Conservation (phyloP, 2,113 vertebrate species). For the Strix aluco region DNA sequence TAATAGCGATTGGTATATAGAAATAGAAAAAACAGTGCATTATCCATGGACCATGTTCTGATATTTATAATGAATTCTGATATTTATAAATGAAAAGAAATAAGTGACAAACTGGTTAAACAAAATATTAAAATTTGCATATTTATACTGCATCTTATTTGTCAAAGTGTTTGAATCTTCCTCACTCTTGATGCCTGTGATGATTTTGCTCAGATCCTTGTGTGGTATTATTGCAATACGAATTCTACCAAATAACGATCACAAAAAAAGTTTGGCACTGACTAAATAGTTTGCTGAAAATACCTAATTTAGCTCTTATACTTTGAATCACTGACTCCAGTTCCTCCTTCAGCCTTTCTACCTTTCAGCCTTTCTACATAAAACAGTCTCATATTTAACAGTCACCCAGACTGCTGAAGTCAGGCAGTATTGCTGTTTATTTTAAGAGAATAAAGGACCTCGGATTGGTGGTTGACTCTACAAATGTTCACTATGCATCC, state of each 20-base stretch:
- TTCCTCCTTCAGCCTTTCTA: neutral
- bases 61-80: neutral
- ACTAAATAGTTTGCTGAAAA: neutral
- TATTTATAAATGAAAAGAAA: neutral
- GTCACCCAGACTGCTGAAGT: neutral
- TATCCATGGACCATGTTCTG: neutral
- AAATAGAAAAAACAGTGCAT: neutral
- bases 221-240: neutral
- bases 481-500: neutral
- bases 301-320: neutral
- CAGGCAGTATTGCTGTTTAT: neutral
- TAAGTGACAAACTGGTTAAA: neutral
- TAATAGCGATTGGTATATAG: neutral
- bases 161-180: neutral
- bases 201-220: neutral
- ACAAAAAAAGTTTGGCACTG: neutral
- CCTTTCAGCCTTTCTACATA: neutral
- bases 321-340: neutral
- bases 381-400: neutral
- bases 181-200: neutral
- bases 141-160: neutral
- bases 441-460: neutral
- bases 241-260: neutral
- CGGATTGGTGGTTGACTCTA: neutral
- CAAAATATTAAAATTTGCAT: neutral